Percentiles rank a stretch among this genome's conserved stretches.
Conservation (phyloP, 35 echinoderm and acorn worm genomes). For the Apostichopus californicus region DNA sequence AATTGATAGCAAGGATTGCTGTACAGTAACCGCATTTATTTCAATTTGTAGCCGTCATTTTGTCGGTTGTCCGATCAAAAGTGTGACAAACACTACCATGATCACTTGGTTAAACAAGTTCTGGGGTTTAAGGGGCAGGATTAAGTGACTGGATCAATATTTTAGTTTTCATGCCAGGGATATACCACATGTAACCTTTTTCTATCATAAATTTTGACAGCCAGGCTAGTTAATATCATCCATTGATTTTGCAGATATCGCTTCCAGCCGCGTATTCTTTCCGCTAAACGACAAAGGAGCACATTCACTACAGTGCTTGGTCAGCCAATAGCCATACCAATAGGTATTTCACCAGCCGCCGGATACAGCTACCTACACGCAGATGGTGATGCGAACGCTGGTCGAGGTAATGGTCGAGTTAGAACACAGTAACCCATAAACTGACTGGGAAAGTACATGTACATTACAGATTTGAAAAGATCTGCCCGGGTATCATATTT, state of each 20-base stretch:
- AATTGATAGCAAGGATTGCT: too few relatives aligned
- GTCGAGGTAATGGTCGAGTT: neutral
- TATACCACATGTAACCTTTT: too few relatives aligned
- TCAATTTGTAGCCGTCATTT: too few relatives aligned
- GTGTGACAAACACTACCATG: too few relatives aligned
- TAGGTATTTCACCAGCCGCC: slow-evolving; percentile 4
- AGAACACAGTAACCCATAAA: neutral
- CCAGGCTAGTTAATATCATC: too few relatives aligned
- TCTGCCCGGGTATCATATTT: neutral
- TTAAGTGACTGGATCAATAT: too few relatives aligned
- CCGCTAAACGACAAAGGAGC: neutral
- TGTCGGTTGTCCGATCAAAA: too few relatives aligned
- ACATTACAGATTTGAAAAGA: neutral
- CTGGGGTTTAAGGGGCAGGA: too few relatives aligned
- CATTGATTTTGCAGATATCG: slow-evolving; percentile 9
- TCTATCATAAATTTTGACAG: too few relatives aligned
- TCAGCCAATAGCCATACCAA: neutral
- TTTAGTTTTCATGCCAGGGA: too few relatives aligned
- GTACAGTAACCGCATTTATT: too few relatives aligned
- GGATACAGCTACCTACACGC: neutral
- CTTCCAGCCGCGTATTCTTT: slow-evolving; percentile 31
- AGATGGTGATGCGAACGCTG: slow-evolving; percentile 2
- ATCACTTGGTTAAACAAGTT: too few relatives aligned
- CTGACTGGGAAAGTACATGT: neutral
- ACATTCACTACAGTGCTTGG: slow-evolving; percentile 12